Conservation (phyloP, 2,113 vertebrate species). For the Delphinus delphis region DNA sequence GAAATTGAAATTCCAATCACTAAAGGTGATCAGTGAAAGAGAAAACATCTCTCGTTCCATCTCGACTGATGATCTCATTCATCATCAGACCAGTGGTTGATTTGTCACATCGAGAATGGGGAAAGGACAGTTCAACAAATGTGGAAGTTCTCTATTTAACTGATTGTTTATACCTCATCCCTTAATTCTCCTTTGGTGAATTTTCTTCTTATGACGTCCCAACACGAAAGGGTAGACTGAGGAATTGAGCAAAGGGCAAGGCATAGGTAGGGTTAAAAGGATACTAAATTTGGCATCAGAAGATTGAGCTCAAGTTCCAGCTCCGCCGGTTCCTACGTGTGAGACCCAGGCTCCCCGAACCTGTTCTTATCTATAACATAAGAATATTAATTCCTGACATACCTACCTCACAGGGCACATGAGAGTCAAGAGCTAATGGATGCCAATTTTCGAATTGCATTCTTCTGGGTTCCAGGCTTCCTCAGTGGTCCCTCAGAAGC, state of each 20-base stretch:
- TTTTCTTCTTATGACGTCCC: neutral
- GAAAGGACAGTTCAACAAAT: neutral
- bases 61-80: neutral
- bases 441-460: neutral
- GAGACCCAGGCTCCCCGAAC: neutral
- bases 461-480: neutral
- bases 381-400: neutral
- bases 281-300: neutral
- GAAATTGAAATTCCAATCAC: conserved; percentile 67
- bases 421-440: neutral
- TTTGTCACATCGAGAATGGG: neutral
- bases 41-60: neutral
- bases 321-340: no score
- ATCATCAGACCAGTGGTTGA: neutral
- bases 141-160: neutral
- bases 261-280: neutral
- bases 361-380: neutral
- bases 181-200: neutral
- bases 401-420: neutral
- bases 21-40: conserved; percentile 35
- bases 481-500: neutral
- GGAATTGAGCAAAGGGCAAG: neutral
- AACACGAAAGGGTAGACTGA: neutral
- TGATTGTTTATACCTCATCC: no score
- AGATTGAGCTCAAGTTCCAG: neutral